A percentile compares a stretch with the other conserved stretches of the same genome.
Conservation (phyloP, 2,888 invertebrate species). For the Philopedon plagiatum region DNA sequence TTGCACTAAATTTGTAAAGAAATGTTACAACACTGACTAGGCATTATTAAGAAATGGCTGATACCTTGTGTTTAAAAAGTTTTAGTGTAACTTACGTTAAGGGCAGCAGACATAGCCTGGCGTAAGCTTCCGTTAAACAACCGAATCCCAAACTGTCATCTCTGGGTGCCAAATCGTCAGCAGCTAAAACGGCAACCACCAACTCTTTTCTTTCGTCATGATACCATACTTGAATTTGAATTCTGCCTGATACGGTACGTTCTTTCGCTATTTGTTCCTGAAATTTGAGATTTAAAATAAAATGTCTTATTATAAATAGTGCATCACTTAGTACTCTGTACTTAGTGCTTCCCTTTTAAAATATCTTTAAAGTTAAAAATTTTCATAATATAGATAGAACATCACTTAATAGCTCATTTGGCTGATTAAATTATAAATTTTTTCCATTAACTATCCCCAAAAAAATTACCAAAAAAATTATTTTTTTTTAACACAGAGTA, state of each 20-base stretch:
- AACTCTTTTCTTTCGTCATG: constrained; percentile 87
- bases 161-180: constrained; percentile 85
- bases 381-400: too few relatives aligned
- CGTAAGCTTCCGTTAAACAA: constrained; percentile 86
- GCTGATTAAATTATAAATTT: too few relatives aligned
- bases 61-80: too few relatives aligned
- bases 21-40: too few relatives aligned
- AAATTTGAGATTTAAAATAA: constrained; percentile 45
- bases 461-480: too few relatives aligned
- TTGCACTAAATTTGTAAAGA: too few relatives aligned
- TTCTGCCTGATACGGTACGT: constrained; percentile 82
- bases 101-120: constrained; percentile 85
- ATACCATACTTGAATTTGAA: constrained; percentile 92
- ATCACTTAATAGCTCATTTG: too few relatives aligned
- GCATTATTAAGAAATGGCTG: too few relatives aligned
- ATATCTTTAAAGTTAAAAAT: too few relatives aligned
- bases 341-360: too few relatives aligned
- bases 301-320: background rate
- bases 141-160: constrained; percentile 86
- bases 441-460: too few relatives aligned
- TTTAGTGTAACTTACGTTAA: constrained; percentile 82
- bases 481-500: too few relatives aligned
- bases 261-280: constrained; percentile 83
- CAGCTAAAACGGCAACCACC: constrained; percentile 88
- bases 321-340: background rate